Evolutionary conservation across 2,113 vertebrate genomes (phyloP), one percentile per base, ranked within the genome.

Genomic region (Lates calcarifer): DNA sequence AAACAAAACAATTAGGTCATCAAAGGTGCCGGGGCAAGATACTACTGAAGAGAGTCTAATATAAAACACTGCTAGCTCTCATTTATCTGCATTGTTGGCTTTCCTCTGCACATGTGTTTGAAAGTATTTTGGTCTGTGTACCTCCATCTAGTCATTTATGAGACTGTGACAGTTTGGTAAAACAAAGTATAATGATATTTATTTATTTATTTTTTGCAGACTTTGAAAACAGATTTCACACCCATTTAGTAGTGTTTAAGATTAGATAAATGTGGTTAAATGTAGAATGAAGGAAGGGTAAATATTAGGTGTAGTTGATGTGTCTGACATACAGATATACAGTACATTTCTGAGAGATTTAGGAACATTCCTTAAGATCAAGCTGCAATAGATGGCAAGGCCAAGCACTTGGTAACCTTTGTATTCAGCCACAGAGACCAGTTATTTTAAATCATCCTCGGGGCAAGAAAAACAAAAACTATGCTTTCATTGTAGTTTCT

Each of bases 1-100:
- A 29, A 62, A 26, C 61, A 63, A 71, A 88, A 70, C 71, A 85
- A 28, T 24, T 3, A 14, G 35, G 51, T 66, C 57, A 35, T 28
- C 13, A 41, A 55, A 74, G 43, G 75, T 28, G 26, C 31, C 15
- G 12, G 24, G 24, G 20, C 24, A 39, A 39, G 31, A 20, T 29
- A 35, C 9, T 6, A 57, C 26, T n/a, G 31, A n/a, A 49, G 35
- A 43, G 15, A 77, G 22, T 28, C 3, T 69, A 37, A 63, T 49
- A 6, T 49, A 66, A 49, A 86, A 74, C 70, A 39, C 8, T 29
- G 37, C 33, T 51, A 31, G 39, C 9, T 8, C 2, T 22, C 31
- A 61, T 66, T 28, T 58, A 65, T 58, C 8, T 37, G 17, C n/a
- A 5, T 5, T 58, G n/a, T 56, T 64, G 24, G 10, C 26, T 43